phyloP scores from a whole-genome alignment of 2,888 invertebrate species.

The Drosophila tripunctata region DNA sequence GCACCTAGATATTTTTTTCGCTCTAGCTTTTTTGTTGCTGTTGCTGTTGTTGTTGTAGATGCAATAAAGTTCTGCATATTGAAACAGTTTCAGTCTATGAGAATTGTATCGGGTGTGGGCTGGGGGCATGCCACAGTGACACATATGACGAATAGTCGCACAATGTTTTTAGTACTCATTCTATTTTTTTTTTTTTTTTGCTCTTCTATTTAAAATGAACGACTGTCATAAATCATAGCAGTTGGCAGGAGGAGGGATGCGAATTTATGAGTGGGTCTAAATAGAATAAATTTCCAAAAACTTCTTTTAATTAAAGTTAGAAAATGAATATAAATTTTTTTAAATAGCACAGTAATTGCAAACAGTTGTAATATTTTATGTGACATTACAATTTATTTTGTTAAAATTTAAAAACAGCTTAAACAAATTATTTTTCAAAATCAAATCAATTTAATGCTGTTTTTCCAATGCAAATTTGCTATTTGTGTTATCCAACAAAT shows the following conservation, averaged over 20 bases:
- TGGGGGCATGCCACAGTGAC: constrained; percentile 5
- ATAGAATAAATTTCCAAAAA: not conserved
- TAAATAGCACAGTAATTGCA: not conserved
- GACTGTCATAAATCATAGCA: constrained; percentile 19
- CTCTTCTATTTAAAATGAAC: constrained; percentile 4
- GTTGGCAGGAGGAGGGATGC: not conserved
- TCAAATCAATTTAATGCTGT: not conserved
- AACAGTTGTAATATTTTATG: not conserved
- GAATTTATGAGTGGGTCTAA: constrained; percentile 8
- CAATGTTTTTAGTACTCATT: constrained; percentile 4
- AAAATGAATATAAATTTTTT: not conserved
- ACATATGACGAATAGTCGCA: constrained; percentile 29
- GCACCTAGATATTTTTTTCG: constrained; percentile 20
- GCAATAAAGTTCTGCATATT: constrained; percentile 31
- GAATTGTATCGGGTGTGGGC: too few relatives aligned
- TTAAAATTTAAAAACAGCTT: not conserved
- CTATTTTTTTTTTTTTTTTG: not conserved
- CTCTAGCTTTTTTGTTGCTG: not conserved
- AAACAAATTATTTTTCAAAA: not conserved
- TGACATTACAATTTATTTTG: not conserved
- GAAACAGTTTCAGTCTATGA: constrained; percentile 23
- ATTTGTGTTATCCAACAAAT: not conserved
- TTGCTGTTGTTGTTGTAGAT: constrained; percentile 4
- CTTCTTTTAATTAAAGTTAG: constrained; percentile 6
- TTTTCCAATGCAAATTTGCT: constrained; percentile 5